Evolutionary conservation across 2,797 vertebrate species (phyloP).

Genomic region (Alca torda): DNA sequence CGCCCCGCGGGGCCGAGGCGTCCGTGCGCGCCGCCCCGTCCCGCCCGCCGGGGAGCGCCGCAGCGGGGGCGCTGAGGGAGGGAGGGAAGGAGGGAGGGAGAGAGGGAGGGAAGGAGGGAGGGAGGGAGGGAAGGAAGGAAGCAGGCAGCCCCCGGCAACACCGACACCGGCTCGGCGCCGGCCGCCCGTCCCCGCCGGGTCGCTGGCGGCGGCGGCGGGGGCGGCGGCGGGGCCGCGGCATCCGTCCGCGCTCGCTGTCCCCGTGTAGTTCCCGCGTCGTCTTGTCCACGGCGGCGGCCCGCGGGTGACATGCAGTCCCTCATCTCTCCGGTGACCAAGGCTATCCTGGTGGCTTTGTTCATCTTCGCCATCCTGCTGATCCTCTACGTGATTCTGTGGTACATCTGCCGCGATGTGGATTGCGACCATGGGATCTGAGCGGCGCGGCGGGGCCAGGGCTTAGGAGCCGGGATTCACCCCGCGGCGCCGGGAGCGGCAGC

Average conservation of each 20-base stretch:
- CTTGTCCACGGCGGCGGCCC: conserved; percentile 55
- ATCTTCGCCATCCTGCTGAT: conserved; percentile 98
- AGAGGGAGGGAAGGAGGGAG: too few relatives aligned
- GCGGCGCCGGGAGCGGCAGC: neutral
- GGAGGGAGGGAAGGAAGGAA: too few relatives aligned
- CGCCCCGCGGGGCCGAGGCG: neutral
- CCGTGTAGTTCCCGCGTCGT: conserved; percentile 20
- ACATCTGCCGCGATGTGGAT: conserved; percentile 98
- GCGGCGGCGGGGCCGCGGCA: conserved; percentile 10
- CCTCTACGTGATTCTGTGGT: conserved; percentile 98
- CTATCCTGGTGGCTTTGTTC: conserved; percentile 94
- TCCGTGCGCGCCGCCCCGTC: neutral
- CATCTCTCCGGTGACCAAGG: conserved; percentile 96
- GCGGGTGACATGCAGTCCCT: conserved; percentile 93
- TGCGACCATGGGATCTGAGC: conserved; percentile 95
- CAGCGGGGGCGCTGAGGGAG: conserved; percentile 8
- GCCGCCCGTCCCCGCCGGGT: conserved; percentile 10
- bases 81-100: neutral
- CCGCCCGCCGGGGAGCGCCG: neutral
- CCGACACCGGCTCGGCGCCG: neutral
- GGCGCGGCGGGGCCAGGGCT: conserved; percentile 59
- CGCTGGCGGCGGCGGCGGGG: neutral
- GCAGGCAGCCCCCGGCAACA: neutral
- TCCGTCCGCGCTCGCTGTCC: conserved; percentile 37
- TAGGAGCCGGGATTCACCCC: conserved; percentile 46